Base-by-base conservation (phyloP, 2,888 invertebrate genomes). In the Zeuzera pyrina region DNA sequence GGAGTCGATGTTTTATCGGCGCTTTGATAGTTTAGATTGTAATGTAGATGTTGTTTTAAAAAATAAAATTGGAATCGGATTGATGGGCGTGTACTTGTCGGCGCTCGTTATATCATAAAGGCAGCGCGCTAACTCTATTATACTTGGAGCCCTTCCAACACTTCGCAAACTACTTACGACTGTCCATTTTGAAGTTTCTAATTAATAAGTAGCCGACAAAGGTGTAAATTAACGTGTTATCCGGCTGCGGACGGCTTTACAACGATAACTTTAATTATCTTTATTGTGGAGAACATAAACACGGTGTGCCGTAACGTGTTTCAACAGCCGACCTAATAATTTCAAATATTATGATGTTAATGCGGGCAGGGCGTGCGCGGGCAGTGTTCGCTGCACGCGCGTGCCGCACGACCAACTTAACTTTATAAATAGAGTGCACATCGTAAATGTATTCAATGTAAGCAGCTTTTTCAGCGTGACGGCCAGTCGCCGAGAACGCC, bases 371-470 rank as follows among this genome's bases (percentile, higher is more conserved):
- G 46, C 42, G 42, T 47, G 48, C 42, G 48, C 39, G 45, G 62
- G 58, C 61, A 56, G 49, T 49, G 52, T 37, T 46, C 51, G 56
- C 44, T 71, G 73, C 73, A 73, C 67, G 70, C 71, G 62, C 62
- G 66, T 59, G 68, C 62, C 60, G 59, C 53, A 52, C 62, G 60
- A 54, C 62, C 71, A 77, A 78, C 72, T 78, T 77, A 77, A 66
- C 49, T 61, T 73, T 79, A 78, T 73, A 76, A 81, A 81, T 81
- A 81, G 79, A 69, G 59, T 76, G 76, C 74, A 78, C 74, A 72
- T 70, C 68, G 58, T 61, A 65, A 69, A 68, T 71, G 73, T 67
- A 62, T 71, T 70, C 62, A 63, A 60, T 66, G 73, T 63, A 73
- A 71, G 74, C 63, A 74, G 74, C 71, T 74, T 76, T 72, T 68